A percentile compares a stretch with the other conserved stretches of the same genome.
These are phyloP conservation scores for Trachythela sp. DNA, from an alignment of 64 coral and sea anemone species.

Conservation along the genomic window DNA sequence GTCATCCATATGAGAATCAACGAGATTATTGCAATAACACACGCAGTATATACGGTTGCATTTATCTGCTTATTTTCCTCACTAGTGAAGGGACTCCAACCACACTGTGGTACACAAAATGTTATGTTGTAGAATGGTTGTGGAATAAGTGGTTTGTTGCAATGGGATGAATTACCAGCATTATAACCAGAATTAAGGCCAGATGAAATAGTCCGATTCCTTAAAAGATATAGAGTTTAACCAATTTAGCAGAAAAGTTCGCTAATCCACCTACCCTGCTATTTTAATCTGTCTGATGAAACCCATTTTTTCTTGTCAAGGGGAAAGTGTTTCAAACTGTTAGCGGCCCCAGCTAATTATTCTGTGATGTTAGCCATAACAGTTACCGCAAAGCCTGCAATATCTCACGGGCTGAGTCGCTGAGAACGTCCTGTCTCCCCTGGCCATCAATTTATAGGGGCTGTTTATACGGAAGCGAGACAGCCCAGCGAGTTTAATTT, in stretches of 20 bases:
- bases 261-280: not conserved
- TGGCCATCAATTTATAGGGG: no score
- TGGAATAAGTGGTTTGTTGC: conserved; percentile 15
- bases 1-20: not conserved
- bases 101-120: not conserved
- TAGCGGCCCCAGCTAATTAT: no score
- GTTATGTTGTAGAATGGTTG: not conserved
- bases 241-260: not conserved
- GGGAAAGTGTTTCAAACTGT: not conserved
- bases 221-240: not conserved
- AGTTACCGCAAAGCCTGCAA: no score
- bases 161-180: not conserved
- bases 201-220: not conserved
- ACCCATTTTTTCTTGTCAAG: not conserved
- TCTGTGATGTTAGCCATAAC: no score
- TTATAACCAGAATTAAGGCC: not conserved
- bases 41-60: not conserved
- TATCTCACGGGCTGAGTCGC: no score
- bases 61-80: not conserved
- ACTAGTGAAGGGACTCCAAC: not conserved
- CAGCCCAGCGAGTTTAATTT: no score
- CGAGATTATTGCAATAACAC: not conserved
- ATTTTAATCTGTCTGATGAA: not conserved
- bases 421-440: no score
- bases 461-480: no score